Percentiles rank a stretch among this genome's conserved stretches.
Evolutionary conservation across 2,888 invertebrate species (phyloP).

Genomic region (Cheilosia vernalis): DNA sequence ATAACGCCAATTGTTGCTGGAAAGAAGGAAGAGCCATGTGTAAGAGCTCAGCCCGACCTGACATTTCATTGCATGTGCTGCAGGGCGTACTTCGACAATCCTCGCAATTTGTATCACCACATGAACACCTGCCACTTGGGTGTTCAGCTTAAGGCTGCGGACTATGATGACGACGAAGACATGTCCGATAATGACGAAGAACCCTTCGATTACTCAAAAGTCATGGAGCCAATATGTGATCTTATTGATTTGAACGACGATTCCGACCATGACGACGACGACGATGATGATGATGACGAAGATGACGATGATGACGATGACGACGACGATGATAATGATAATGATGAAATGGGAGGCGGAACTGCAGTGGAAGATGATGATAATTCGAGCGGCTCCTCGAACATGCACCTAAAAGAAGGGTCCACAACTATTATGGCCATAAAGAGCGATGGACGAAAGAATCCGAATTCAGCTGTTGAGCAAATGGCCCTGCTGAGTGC

Average conservation of each 20-base stretch:
- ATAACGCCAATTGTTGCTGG: conserved; percentile 81
- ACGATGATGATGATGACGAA: conserved; percentile 76
- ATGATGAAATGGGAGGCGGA: conserved; percentile 48
- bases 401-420: conserved; percentile 48
- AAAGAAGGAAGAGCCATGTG: conserved; percentile 76
- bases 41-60: conserved; percentile 80
- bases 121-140: conserved; percentile 81
- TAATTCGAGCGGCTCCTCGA: conserved; percentile 46
- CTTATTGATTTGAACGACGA: conserved; percentile 74
- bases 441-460: conserved; percentile 78
- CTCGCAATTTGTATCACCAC: conserved; percentile 81
- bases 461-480: conserved; percentile 11
- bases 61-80: conserved; percentile 83
- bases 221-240: conserved; percentile 83
- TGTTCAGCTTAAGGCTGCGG: conserved; percentile 51
- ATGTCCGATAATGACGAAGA: conserved; percentile 77
- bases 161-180: conserved; percentile 64
- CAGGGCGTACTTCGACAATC: conserved; percentile 81
- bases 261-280: conserved; percentile 72
- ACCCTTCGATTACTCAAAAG: conserved; percentile 81
- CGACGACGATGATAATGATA: conserved; percentile 77
- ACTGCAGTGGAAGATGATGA: conserved; percentile 62
- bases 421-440: conserved; percentile 6
- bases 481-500: conserved; percentile 30
- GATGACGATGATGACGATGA: conserved; percentile 75